Conservation (phyloP, 2,888 invertebrate species). For the Dynastes hyllus region DNA sequence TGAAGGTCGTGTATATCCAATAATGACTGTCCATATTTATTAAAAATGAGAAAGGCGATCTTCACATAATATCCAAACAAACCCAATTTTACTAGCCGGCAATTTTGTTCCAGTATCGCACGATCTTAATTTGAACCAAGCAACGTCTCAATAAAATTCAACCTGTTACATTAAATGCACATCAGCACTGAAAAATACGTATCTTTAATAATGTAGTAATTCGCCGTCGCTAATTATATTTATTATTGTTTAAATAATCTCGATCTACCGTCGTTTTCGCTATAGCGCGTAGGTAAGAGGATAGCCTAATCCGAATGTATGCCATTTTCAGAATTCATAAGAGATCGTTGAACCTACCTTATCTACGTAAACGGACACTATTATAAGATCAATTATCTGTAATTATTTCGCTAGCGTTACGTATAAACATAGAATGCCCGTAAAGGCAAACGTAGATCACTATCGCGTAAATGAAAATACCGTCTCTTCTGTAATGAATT, state of each 20-base stretch:
- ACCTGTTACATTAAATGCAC: no score
- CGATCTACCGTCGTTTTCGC: background rate
- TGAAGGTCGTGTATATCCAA: no score
- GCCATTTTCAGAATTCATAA: constrained; percentile 24
- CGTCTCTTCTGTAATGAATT: constrained; percentile 9
- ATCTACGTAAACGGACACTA: constrained; percentile 22
- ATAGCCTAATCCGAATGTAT: constrained; percentile 18
- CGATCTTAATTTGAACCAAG: no score
- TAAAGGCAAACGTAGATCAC: background rate
- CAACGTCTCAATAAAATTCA: no score
- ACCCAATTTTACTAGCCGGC: no score
- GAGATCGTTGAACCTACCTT: constrained; percentile 13
- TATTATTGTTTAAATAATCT: constrained; percentile 6
- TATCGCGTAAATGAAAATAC: constrained; percentile 11
- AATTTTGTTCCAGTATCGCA: no score
- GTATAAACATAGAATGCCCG: background rate
- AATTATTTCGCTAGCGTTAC: constrained; percentile 15
- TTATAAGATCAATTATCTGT: constrained; percentile 18
- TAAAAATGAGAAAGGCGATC: no score
- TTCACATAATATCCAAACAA: no score
- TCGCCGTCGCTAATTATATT: background rate
- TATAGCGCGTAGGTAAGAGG: background rate
- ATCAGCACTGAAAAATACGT: no score
- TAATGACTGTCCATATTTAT: no score
- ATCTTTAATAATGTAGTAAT: background rate